Percentiles rank a stretch among this genome's conserved stretches.
Evolutionary conservation across 2,797 vertebrate genomes (phyloP).

Genomic region (Pangasius sanitwongsei): DNA sequence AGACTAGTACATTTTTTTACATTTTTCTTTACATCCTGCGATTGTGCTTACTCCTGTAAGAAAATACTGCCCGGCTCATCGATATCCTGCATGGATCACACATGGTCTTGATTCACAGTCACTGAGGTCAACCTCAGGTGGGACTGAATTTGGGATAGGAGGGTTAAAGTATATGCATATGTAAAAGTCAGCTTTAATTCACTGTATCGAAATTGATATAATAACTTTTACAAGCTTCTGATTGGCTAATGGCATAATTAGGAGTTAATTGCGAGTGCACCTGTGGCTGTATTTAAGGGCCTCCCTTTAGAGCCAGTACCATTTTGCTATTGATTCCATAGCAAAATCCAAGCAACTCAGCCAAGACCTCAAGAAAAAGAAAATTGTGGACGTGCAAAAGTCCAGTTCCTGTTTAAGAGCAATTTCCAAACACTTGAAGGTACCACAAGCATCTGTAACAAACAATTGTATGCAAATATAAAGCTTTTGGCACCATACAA

Average conservation of each 20-base stretch:
- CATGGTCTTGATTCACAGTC: background rate
- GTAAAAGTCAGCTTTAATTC: background rate
- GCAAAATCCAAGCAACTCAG: background rate
- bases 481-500: background rate
- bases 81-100: constrained; percentile 2
- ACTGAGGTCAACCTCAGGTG: background rate
- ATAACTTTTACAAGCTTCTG: background rate
- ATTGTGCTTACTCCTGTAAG: background rate
- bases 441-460: background rate
- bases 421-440: background rate
- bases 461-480: background rate
- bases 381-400: background rate
- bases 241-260: background rate
- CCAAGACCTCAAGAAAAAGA: background rate
- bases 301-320: background rate
- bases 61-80: background rate
- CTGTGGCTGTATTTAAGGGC: background rate
- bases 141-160: background rate
- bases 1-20: background rate
- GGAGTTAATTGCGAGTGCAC: background rate
- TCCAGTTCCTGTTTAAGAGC: background rate
- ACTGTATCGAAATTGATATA: background rate
- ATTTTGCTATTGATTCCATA: background rate
- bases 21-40: background rate
- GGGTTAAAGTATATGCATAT: background rate